Evolutionary conservation across 2,113 vertebrate genomes (phyloP).

Genomic region (Pluvianellus socialis): DNA sequence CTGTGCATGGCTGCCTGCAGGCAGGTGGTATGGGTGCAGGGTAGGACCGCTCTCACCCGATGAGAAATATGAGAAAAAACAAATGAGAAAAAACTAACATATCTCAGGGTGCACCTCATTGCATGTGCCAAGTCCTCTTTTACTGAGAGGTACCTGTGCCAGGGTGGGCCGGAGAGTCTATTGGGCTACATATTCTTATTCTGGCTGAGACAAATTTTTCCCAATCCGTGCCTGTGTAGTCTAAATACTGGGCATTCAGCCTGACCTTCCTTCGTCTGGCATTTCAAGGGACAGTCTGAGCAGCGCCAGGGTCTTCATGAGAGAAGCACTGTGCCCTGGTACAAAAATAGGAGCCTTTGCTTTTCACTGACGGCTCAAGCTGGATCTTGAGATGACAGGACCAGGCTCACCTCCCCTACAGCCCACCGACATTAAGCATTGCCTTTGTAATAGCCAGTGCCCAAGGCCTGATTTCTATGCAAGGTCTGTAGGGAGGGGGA

Average conservation of each 20-base stretch:
- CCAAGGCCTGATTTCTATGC: neutral
- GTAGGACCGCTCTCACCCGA: neutral
- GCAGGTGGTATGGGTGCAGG: neutral
- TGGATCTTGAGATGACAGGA: neutral
- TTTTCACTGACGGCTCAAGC: neutral
- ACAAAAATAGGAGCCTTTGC: neutral
- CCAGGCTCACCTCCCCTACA: neutral
- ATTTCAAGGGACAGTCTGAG: neutral
- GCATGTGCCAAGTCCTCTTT: neutral
- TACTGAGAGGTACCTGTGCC: neutral
- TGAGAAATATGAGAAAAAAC: neutral
- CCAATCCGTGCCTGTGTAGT: rapidly evolving
- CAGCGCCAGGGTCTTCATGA: neutral
- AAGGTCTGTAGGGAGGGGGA: neutral
- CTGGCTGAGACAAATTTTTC: neutral
- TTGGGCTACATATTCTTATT: neutral
- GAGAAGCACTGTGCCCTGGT: neutral
- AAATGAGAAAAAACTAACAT: no score
- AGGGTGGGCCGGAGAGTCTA: neutral
- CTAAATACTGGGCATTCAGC: neutral
- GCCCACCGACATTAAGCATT: neutral
- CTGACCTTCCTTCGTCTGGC: neutral
- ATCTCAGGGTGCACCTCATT: neutral
- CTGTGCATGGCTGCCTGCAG: neutral
- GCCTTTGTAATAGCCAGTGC: neutral